phyloP scores from a whole-genome alignment of 2,888 invertebrate species.

The Pseudococcus jackbeardsleyi region DNA sequence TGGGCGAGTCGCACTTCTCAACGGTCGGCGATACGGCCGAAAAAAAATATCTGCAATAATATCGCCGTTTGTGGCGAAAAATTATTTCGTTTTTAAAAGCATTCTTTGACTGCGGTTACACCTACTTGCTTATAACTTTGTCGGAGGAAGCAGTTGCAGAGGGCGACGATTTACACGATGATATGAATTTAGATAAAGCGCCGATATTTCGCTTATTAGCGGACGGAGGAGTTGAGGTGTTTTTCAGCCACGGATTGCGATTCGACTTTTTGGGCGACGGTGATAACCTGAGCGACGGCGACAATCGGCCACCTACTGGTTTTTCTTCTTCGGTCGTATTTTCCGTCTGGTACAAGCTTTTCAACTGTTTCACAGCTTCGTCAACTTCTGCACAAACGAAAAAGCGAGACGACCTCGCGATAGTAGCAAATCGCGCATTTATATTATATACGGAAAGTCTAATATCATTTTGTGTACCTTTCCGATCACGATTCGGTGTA shows the following conservation, averaged over 20 bases:
- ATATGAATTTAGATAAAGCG: slow-evolving; percentile 49
- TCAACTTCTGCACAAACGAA: background rate
- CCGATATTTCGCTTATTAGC: background rate
- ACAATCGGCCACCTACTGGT: background rate
- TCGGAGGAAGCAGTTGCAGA: background rate
- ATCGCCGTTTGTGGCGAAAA: background rate
- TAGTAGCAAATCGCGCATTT: background rate
- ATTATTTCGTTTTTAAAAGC: background rate
- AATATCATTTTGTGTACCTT: background rate
- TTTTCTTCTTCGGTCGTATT: background rate
- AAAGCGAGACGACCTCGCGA: background rate
- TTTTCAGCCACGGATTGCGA: background rate
- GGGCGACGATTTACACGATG: slow-evolving; percentile 28
- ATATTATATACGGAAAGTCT: too few relatives aligned
- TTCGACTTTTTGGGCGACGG: background rate
- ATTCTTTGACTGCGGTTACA: background rate
- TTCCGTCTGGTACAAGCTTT: background rate
- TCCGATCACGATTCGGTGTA: background rate
- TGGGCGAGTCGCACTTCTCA: background rate
- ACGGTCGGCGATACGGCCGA: slow-evolving; percentile 1
- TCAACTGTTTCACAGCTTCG: background rate
- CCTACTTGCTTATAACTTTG: slow-evolving; percentile 34
- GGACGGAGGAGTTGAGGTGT: background rate
- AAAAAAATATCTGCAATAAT: background rate
- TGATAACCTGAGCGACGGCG: background rate